Conservation (phyloP, 2,797 vertebrate genomes). For the Gila robusta region DNA sequence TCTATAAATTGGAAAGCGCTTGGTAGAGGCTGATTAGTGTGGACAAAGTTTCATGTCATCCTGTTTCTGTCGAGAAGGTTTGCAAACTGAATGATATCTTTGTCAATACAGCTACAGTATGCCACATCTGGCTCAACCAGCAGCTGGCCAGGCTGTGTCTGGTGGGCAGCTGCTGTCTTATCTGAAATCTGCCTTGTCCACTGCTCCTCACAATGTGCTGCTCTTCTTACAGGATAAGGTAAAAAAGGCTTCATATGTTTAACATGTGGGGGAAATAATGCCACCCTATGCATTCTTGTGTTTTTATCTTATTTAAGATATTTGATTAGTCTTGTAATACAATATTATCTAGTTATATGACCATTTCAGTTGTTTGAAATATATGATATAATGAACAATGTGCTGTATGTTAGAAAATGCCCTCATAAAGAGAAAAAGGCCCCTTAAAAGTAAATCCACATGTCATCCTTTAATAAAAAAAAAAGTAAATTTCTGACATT, state of each 20-base stretch:
- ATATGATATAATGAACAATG: too few relatives aligned
- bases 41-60: not conserved
- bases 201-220: conserved; percentile 82
- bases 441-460: not conserved
- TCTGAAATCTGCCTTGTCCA: conserved; percentile 77
- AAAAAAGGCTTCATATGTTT: conserved; percentile 13
- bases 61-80: not conserved
- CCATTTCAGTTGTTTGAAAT: not conserved
- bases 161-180: conserved; percentile 77
- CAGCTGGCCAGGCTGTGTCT: conserved; percentile 84
- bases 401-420: not conserved
- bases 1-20: not conserved
- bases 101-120: conserved; percentile 69
- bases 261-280: not conserved
- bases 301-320: not conserved
- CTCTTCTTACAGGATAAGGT: conserved; percentile 92
- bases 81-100: not conserved
- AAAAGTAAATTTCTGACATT: not conserved
- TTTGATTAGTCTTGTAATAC: not conserved
- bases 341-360: not conserved
- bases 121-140: conserved; percentile 68
- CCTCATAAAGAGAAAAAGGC: not conserved
- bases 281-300: not conserved
- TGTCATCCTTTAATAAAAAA: not conserved
- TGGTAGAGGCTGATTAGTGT: not conserved